These are phyloP conservation scores for Malurus leucopterus DNA, from an alignment of 2,797 vertebrate genomes.

Conservation along the genomic window DNA sequence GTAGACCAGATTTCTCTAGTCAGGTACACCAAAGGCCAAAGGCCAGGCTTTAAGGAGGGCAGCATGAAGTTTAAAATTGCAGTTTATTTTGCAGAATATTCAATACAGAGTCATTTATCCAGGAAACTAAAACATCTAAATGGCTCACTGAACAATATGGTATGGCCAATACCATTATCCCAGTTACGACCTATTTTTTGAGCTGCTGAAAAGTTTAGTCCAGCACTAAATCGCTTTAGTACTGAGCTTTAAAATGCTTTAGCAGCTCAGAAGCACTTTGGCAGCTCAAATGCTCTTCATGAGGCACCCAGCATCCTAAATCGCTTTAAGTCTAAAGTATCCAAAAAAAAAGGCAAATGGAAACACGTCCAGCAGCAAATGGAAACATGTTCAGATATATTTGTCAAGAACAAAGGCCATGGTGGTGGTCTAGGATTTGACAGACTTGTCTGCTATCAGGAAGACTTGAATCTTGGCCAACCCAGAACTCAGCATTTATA, in stretches of 20 bases:
- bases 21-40: neutral
- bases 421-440: neutral
- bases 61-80: neutral
- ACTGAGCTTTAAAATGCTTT: conserved; percentile 60
- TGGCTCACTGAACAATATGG: neutral
- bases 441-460: neutral
- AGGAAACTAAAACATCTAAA: neutral
- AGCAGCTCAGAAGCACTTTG: conserved; percentile 63
- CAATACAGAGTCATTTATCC: neutral
- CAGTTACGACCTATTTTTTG: conserved; percentile 35
- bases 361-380: neutral
- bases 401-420: neutral
- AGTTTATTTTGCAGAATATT: neutral
- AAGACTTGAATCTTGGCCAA: neutral
- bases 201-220: conserved; percentile 56
- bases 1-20: neutral
- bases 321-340: conserved; percentile 47
- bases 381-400: neutral
- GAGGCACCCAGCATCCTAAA: conserved; percentile 48
- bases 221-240: conserved; percentile 55
- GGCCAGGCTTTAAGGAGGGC: neutral
- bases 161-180: neutral
- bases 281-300: conserved; percentile 54
- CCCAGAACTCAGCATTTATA: neutral
- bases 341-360: neutral